Conservation (phyloP, 2,888 invertebrate species). For the Xylota sylvarum region DNA sequence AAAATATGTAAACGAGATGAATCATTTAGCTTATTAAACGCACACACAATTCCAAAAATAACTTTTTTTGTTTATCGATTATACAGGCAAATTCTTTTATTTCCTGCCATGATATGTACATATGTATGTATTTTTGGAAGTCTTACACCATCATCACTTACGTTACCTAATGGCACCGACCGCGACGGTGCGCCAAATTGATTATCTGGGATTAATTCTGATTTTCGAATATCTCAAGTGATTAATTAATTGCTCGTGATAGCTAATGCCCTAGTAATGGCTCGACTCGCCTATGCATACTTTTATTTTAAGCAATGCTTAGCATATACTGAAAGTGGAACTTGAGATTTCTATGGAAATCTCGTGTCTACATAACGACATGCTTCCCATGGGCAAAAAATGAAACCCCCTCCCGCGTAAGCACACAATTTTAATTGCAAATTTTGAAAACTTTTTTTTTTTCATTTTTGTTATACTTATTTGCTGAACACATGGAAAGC, state of each 20-base stretch:
- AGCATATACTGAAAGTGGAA: neutral
- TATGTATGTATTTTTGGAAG: slow-evolving; percentile 55
- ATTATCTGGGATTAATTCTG: slow-evolving; percentile 14
- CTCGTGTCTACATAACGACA: slow-evolving; percentile 22
- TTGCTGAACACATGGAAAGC: neutral
- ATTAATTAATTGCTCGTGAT: slow-evolving; percentile 27
- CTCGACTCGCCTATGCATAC: neutral
- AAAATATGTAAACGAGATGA: slow-evolving; percentile 22
- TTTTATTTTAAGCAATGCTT: slow-evolving; percentile 1
- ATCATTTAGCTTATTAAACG: slow-evolving; percentile 23
- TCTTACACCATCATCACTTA: slow-evolving; percentile 29
- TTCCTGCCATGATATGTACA: slow-evolving; percentile 42
- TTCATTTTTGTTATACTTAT: neutral
- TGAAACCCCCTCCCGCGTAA: neutral
- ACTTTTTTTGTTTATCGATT: slow-evolving; percentile 50
- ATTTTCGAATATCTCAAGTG: slow-evolving; percentile 13
- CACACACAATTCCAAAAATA: slow-evolving; percentile 36
- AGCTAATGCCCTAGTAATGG: neutral
- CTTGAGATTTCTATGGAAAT: slow-evolving; percentile 1
- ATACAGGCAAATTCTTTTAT: slow-evolving; percentile 23
- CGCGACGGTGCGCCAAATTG: neutral
- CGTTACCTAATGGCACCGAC: slow-evolving; percentile 1
- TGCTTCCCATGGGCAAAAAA: slow-evolving; percentile 23
- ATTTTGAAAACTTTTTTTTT: slow-evolving; percentile 2
- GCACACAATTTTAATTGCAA: slow-evolving; percentile 25